Evolutionary conservation across 1,140 invertebrate species (phyloP).

Genomic region (Oryctes rhinoceros): DNA sequence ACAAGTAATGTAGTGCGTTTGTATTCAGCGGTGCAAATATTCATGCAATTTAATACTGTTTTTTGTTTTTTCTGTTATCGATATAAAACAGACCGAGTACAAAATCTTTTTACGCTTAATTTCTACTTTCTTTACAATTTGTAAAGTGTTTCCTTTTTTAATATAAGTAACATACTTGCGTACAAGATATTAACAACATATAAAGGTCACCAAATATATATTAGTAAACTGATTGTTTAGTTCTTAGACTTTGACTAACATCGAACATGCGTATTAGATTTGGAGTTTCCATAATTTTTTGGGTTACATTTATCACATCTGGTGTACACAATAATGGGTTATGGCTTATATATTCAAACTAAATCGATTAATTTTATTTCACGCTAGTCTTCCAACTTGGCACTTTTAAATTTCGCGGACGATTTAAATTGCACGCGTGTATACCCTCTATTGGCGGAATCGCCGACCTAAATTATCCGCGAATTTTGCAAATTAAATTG

Average conservation of each 20-base stretch:
- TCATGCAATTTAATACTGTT: slow-evolving; percentile 43
- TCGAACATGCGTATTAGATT: slow-evolving; percentile 3
- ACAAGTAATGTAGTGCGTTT: slow-evolving; percentile 41
- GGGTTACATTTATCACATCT: background rate
- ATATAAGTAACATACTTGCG: background rate
- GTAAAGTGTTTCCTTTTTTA: slow-evolving; percentile 1
- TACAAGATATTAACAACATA: slow-evolving; percentile 24
- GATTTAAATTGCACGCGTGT: too few species aligned
- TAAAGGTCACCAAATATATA: background rate
- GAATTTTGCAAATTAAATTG: too few species aligned
- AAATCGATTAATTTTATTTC: background rate
- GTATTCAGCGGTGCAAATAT: slow-evolving; percentile 43
- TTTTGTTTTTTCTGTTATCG: background rate
- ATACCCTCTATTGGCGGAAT: too few species aligned
- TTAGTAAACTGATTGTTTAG: slow-evolving; percentile 22
- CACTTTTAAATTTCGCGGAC: too few species aligned
- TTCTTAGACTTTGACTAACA: background rate
- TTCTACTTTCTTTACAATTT: slow-evolving; percentile 22
- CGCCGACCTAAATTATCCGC: too few species aligned
- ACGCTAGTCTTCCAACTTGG: background rate
- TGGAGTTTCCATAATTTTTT: slow-evolving; percentile 10
- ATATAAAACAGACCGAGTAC: slow-evolving; percentile 42
- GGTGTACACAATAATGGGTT: background rate
- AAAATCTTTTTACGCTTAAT: slow-evolving; percentile 31
- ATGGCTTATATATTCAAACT: slow-evolving; percentile 5